These are phyloP conservation scores for Neoniphon sammara DNA, from an alignment of 2,797 vertebrate species.

Conservation along the genomic window DNA sequence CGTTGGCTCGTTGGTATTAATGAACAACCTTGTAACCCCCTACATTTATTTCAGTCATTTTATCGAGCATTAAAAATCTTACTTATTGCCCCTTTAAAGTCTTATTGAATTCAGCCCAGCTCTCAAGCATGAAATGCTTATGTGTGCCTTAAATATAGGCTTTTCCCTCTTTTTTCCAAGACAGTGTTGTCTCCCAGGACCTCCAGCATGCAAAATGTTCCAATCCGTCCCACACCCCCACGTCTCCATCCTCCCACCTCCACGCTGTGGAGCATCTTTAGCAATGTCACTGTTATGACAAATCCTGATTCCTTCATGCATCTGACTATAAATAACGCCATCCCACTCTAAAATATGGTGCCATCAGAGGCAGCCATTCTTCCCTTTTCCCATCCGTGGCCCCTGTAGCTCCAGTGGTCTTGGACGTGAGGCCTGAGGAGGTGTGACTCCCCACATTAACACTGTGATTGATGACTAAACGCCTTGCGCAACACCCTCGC, in stretches of 20 bases:
- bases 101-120: too few relatives aligned
- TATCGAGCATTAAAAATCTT: too few relatives aligned
- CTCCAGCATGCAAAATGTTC: constrained; percentile 7
- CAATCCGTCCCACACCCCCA: constrained; percentile 29
- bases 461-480: constrained; percentile 66
- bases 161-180: constrained; percentile 3
- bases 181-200: constrained; percentile 24
- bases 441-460: constrained; percentile 68
- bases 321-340: constrained; percentile 58
- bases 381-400: constrained; percentile 17
- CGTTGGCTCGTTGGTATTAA: too few relatives aligned
- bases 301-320: constrained; percentile 42
- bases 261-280: constrained; percentile 42
- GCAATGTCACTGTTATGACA: constrained; percentile 65
- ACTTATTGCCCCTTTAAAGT: too few relatives aligned
- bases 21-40: too few relatives aligned
- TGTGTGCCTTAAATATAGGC: not conserved
- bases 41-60: too few relatives aligned
- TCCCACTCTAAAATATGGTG: constrained; percentile 37
- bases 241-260: constrained; percentile 30
- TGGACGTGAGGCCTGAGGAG: constrained; percentile 47
- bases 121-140: too few relatives aligned
- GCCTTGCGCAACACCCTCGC: constrained; percentile 29
- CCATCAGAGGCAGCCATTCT: constrained; percentile 30
- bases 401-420: constrained; percentile 33